phyloP scores from a whole-genome alignment of 2,888 invertebrate genomes.

The Ophioninae sp. region DNA sequence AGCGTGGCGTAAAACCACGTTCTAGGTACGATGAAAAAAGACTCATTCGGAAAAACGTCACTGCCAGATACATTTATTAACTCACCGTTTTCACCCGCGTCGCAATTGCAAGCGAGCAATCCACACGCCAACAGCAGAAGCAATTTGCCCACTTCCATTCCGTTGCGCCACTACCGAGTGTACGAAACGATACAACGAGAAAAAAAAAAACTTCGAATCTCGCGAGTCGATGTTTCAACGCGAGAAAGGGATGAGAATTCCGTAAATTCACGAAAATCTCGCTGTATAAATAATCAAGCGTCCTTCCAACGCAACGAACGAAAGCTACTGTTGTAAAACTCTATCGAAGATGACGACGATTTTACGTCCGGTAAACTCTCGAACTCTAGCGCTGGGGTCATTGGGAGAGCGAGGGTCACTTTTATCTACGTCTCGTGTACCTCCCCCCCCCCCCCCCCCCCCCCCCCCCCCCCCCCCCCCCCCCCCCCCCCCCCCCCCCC shows the following conservation, averaged over 20 bases:
- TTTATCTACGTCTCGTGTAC: slow-evolving; percentile 69
- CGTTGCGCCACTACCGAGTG: slow-evolving; percentile 11
- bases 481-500: not conserved
- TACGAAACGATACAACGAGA: slow-evolving; percentile 5
- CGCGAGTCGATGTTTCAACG: slow-evolving; percentile 19
- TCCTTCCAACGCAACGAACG: slow-evolving; percentile 19
- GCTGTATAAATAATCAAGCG: slow-evolving; percentile 39
- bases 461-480: slow-evolving; percentile 13
- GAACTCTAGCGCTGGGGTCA: slow-evolving; percentile 75
- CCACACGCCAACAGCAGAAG: slow-evolving; percentile 55
- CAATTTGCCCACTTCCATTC: slow-evolving; percentile 62
- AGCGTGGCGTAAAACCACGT: no score
- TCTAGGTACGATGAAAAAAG: not conserved
- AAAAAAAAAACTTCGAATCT: slow-evolving; percentile 17
- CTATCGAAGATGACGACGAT: slow-evolving; percentile 67
- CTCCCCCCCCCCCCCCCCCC: slow-evolving; percentile 30
- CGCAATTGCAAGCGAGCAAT: slow-evolving; percentile 52
- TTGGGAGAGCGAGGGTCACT: slow-evolving; percentile 77
- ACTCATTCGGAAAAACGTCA: no score
- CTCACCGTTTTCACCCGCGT: slow-evolving; percentile 53
- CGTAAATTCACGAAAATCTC: slow-evolving; percentile 54
- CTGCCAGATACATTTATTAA: slow-evolving; percentile 5
- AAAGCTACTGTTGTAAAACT: slow-evolving; percentile 1
- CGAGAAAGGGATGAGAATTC: slow-evolving; percentile 7
- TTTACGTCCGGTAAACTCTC: slow-evolving; percentile 71